Percentiles rank a stretch among this genome's conserved stretches.
phyloP scores from a whole-genome alignment of 2,888 invertebrate species.

The Ernsta delagoae region DNA sequence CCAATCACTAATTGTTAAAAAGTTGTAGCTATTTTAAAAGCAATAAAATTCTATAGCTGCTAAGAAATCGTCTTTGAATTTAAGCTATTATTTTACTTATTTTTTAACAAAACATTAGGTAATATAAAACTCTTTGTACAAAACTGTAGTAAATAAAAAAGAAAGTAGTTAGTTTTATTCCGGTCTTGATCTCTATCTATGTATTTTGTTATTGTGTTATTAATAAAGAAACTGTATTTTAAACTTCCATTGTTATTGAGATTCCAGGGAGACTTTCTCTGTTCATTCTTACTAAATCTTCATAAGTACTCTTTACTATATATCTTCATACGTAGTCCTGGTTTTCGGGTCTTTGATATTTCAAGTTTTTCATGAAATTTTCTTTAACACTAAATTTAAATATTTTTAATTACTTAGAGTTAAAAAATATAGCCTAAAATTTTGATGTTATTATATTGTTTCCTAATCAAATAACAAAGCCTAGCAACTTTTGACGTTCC shows the following conservation, averaged over 20 bases:
- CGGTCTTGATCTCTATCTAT: neutral
- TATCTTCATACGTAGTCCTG: slow-evolving; percentile 61
- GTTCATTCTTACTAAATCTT: slow-evolving; percentile 60
- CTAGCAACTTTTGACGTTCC: no score
- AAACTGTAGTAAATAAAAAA: no score
- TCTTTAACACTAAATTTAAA: slow-evolving; percentile 39
- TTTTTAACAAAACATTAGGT: neutral
- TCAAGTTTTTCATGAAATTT: slow-evolving; percentile 40
- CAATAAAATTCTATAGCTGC: no score
- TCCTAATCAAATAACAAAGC: no score
- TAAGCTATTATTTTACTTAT: neutral
- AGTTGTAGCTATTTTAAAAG: no score
- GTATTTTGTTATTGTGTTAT: neutral
- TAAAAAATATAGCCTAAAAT: no score
- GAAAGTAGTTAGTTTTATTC: no score
- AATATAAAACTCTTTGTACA: no score
- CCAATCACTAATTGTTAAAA: no score
- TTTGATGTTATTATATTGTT: no score
- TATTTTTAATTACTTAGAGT: no score
- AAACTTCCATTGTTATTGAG: neutral
- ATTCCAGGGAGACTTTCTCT: slow-evolving; percentile 42
- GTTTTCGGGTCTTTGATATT: slow-evolving; percentile 39
- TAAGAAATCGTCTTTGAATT: no score
- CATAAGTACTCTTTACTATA: slow-evolving; percentile 66
- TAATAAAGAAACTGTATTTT: neutral